Percentiles rank a stretch among this genome's conserved stretches.
Conservation (phyloP, 2,797 vertebrate genomes). For the Potorous gilbertii region DNA sequence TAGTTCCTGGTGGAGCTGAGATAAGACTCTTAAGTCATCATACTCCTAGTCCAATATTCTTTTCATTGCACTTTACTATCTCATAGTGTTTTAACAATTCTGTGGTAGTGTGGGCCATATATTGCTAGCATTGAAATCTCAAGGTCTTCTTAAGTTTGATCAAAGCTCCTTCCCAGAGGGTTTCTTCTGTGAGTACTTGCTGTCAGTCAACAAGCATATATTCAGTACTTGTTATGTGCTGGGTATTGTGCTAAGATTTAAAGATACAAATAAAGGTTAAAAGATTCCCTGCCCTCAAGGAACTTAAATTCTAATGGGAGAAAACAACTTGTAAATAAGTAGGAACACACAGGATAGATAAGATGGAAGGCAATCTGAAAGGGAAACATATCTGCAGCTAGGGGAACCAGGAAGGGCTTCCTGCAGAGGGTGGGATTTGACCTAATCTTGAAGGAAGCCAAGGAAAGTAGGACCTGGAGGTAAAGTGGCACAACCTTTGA, state of each 20-base stretch:
- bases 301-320: not conserved
- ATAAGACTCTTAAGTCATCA: not conserved
- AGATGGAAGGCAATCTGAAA: not conserved
- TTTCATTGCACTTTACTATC: not conserved
- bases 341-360: not conserved
- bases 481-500: not conserved
- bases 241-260: not conserved
- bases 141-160: not conserved
- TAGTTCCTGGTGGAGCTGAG: not conserved
- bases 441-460: not conserved
- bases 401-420: not conserved
- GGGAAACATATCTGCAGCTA: not conserved
- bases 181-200: constrained; percentile 4
- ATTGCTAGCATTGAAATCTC: not conserved
- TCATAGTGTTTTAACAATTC: not conserved
- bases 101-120: not conserved
- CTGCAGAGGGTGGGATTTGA: not conserved
- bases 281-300: not conserved
- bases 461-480: not conserved
- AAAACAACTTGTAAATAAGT: not conserved
- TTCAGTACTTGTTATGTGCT: not conserved
- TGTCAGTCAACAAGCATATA: not conserved
- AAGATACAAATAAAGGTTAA: not conserved
- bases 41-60: not conserved
- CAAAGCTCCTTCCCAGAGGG: not conserved